Evolutionary conservation across 2,888 invertebrate species (phyloP).

Genomic region (Melinaea marsaeus): DNA sequence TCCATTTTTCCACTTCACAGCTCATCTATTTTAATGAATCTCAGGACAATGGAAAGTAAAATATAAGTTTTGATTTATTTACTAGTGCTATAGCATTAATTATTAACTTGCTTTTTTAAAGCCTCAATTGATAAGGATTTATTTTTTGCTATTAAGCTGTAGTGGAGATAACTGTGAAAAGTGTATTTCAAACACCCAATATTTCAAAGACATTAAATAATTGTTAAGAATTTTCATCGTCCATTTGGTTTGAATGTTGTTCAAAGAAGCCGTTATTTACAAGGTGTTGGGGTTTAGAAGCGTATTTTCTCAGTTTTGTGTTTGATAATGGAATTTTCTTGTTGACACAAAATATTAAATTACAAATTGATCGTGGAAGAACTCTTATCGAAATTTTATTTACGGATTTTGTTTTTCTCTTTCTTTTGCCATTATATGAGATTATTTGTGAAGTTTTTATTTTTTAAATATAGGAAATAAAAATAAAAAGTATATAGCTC

Average conservation of each 20-base stretch:
- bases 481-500: too few relatives aligned
- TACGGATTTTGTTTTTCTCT: constrained; percentile 39
- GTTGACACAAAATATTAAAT: constrained; percentile 63
- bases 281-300: constrained; percentile 71
- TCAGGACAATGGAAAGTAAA: too few relatives aligned
- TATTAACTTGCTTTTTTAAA: too few relatives aligned
- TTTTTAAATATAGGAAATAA: neutral
- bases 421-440: constrained; percentile 11
- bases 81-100: too few relatives aligned
- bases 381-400: constrained; percentile 57
- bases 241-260: constrained; percentile 63
- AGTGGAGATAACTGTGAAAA: too few relatives aligned
- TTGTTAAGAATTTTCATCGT: constrained; percentile 59
- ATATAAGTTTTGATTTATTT: too few relatives aligned
- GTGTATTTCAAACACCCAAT: neutral
- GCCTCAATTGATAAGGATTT: too few relatives aligned
- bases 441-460: neutral
- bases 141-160: too few relatives aligned
- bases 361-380: constrained; percentile 66
- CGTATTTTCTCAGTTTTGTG: constrained; percentile 66
- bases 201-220: constrained; percentile 29
- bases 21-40: too few relatives aligned
- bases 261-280: constrained; percentile 70
- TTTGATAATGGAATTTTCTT: constrained; percentile 75
- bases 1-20: too few relatives aligned